Percentiles rank a stretch among this genome's conserved stretches.
phyloP scores from a whole-genome alignment of 2,888 invertebrate genomes.

The Hypomecis punctinalis region DNA sequence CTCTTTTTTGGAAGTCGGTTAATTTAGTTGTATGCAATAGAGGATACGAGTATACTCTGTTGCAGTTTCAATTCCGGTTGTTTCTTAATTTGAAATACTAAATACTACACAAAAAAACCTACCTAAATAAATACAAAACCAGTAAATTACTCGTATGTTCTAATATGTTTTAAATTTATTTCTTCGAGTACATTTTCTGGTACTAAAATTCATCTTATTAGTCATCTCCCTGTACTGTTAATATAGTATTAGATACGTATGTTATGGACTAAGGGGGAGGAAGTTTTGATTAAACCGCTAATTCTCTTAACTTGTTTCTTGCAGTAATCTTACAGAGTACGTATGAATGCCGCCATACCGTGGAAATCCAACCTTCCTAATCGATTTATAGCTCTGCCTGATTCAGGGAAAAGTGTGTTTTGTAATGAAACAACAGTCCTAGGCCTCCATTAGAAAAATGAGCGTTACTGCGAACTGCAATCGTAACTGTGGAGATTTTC shows the following conservation, averaged over 20 bases:
- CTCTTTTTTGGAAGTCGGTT: no score
- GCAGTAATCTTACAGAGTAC: slow-evolving; percentile 64
- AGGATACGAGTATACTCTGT: no score
- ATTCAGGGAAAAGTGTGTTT: slow-evolving; percentile 65
- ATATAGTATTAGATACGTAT: neutral
- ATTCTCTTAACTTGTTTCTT: slow-evolving; percentile 42
- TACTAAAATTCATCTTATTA: no score
- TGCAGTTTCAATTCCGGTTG: no score
- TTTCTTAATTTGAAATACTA: no score
- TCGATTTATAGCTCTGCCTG: slow-evolving; percentile 69
- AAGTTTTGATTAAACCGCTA: slow-evolving; percentile 14
- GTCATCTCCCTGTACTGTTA: no score
- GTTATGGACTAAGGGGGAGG: neutral
- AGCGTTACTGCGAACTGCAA: slow-evolving; percentile 10
- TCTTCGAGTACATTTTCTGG: no score
- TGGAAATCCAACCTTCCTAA: slow-evolving; percentile 73
- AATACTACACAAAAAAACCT: no score
- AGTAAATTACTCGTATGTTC: no score
- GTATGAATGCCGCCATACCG: slow-evolving; percentile 56
- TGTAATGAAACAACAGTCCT: slow-evolving; percentile 58
- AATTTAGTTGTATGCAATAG: no score
- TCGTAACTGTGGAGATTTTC: slow-evolving; percentile 8
- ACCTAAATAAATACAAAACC: no score
- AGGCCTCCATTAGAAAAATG: slow-evolving; percentile 51
- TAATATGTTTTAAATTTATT: no score